These are phyloP conservation scores for Xyrichtys novacula DNA, from an alignment of 2,797 vertebrate genomes.

Conservation along the genomic window DNA sequence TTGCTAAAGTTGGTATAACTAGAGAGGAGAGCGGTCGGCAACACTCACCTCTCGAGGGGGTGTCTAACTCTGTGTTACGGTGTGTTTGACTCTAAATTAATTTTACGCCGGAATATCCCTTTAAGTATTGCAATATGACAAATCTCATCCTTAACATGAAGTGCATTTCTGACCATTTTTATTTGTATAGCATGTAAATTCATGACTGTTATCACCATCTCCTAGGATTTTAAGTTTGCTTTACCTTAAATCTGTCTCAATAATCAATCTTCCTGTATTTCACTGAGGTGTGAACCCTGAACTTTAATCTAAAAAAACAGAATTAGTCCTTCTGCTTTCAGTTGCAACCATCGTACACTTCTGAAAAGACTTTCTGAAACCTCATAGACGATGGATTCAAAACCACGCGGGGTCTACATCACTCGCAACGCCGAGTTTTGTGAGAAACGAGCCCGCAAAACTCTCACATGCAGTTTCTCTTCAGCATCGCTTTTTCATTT, in stretches of 20 bases:
- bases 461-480: not conserved
- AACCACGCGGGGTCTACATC: not conserved
- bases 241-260: not conserved
- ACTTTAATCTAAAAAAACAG: constrained; percentile 25
- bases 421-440: not conserved
- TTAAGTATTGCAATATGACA: no score
- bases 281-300: not conserved
- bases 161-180: no score
- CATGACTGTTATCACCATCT: no score
- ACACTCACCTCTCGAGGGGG: no score
- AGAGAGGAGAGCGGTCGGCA: no score
- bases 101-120: no score
- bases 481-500: constrained; percentile 37
- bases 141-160: no score
- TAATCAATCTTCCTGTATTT: no score
- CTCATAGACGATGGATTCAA: not conserved
- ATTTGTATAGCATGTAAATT: no score
- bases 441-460: not conserved
- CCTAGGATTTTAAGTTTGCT: not conserved
- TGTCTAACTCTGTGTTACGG: no score
- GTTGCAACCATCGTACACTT: not conserved
- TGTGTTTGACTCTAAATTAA: no score
- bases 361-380: constrained; percentile 21
- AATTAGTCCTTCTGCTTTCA: constrained; percentile 32
- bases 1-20: no score